Percentiles rank a stretch among this genome's conserved stretches.
Conservation (phyloP, 2,113 vertebrate species). For the Rhagologus leucostigma region DNA sequence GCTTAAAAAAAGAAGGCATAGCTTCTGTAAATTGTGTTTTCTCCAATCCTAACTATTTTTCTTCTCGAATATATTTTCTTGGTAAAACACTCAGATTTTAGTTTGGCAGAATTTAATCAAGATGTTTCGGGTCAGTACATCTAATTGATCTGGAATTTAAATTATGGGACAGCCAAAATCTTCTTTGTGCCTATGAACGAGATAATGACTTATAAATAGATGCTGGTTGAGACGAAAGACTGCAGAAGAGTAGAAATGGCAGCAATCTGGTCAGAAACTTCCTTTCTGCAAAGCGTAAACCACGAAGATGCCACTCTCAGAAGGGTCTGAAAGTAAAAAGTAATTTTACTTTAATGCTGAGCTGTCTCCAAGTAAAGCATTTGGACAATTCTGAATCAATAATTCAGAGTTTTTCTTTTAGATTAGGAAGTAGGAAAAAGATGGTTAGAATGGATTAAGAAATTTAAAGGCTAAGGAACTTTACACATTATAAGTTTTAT, state of each 20-base stretch:
- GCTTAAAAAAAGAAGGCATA: not conserved
- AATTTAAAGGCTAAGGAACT: not conserved
- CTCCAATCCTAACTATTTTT: not conserved
- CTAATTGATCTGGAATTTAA: not conserved
- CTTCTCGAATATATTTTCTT: not conserved
- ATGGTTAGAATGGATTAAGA: not conserved
- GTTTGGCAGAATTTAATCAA: not conserved
- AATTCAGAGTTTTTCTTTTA: not conserved
- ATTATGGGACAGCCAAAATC: not conserved
- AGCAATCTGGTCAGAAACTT: not conserved
- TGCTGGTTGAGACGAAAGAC: not conserved
- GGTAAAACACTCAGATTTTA: not conserved
- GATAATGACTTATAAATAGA: not conserved
- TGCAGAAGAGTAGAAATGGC: not conserved
- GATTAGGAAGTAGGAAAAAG: not conserved
- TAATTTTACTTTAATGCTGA: not conserved
- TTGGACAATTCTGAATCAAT: not conserved
- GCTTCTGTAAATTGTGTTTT: not conserved
- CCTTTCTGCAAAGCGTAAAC: not conserved
- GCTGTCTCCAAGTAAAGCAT: not conserved
- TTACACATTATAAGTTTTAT: not conserved
- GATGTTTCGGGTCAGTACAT: not conserved
- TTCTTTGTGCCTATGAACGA: rapidly evolving
- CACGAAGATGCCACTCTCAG: not conserved
- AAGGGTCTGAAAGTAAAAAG: not conserved